phyloP scores from a whole-genome alignment of 30 jellyfish, hydroid and myxozoan species.

The Phacellophora camtschatica region DNA sequence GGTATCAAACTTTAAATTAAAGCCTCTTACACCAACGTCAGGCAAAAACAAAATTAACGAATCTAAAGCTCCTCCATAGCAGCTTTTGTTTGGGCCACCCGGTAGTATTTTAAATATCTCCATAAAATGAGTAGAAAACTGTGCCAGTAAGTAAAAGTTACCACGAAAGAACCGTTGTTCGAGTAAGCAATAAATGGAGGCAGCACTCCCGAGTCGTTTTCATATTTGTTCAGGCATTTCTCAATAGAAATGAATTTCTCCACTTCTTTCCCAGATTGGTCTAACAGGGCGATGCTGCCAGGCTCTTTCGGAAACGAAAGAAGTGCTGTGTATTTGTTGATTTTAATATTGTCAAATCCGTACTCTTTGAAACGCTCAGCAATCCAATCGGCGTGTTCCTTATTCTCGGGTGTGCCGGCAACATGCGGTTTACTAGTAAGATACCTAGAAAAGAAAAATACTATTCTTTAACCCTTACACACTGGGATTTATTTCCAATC shows the following conservation, averaged over 20 bases:
- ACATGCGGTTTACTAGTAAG: constrained; percentile 22
- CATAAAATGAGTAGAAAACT: too few species aligned
- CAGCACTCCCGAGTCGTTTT: background rate
- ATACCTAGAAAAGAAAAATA: background rate
- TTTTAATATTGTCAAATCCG: constrained; percentile 24
- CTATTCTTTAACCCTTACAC: too few species aligned
- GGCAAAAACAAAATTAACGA: too few species aligned
- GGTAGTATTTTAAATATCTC: too few species aligned
- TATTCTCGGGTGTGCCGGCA: constrained; percentile 29
- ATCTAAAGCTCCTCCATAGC: too few species aligned
- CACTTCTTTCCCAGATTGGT: background rate
- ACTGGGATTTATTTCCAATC: too few species aligned
- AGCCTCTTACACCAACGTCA: too few species aligned
- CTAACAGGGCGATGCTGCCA: constrained; percentile 9
- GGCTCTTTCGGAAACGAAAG: constrained; percentile 21
- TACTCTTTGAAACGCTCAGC: background rate
- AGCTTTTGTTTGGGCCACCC: too few species aligned
- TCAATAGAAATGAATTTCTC: background rate
- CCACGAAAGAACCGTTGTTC: background rate
- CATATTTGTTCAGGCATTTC: background rate
- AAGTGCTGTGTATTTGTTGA: background rate
- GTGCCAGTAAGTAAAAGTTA: background rate
- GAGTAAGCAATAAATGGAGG: constrained; percentile 39
- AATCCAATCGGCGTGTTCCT: background rate
- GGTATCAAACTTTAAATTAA: too few species aligned